Base-by-base conservation (phyloP, 2,888 invertebrate genomes). In the Lasioglossum morio region DNA sequence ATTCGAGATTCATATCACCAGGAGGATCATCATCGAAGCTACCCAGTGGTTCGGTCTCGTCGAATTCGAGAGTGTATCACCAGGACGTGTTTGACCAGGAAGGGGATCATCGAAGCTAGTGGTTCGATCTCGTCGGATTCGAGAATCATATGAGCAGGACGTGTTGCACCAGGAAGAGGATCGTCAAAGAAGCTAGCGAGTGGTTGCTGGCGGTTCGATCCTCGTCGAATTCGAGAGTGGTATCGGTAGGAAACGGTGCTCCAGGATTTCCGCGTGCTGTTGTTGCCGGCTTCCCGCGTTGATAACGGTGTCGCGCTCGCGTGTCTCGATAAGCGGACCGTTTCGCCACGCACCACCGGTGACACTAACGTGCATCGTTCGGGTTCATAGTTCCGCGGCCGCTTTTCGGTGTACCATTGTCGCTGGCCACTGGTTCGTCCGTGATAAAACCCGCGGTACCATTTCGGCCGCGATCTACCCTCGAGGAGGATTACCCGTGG, bases 391-490 rank as follows among this genome's bases (percentile, higher is more conserved):
- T 57, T n/a, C 34, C 46, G 70, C 30, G 63, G 27, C 34, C 34
- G 76, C 14, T 48, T 60, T 79, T 83, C 66, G 77, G 73, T 79
- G 73, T 79, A 86, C 37, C 69, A 37, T 69, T 40, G 23, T 69
- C 40, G 69, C 40, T 37, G 69, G n/a, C 69, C 37, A n/a, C 4
- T 23, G 66, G 63, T 16, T 34, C 66, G 34, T 66, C 34, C 8
- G 10, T 30, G 63, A 16, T 60, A 60, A 27, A 60, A 14, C 60
- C 19, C 66, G 66, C 19, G 30, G 30, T 19, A 4, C 12, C 16
- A 30, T 63, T 63, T 27, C 63, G 30, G 16, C 34, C 12, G 66
- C 16, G 4, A 27, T 60, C 60, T 4, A 3, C n/a, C 27, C 10
- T n/a, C 40, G 27, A 27, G 1, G 14, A 27, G 27, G 60, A 60